Conservation (phyloP, 2,888 invertebrate genomes). For the Carabus problematicus region DNA sequence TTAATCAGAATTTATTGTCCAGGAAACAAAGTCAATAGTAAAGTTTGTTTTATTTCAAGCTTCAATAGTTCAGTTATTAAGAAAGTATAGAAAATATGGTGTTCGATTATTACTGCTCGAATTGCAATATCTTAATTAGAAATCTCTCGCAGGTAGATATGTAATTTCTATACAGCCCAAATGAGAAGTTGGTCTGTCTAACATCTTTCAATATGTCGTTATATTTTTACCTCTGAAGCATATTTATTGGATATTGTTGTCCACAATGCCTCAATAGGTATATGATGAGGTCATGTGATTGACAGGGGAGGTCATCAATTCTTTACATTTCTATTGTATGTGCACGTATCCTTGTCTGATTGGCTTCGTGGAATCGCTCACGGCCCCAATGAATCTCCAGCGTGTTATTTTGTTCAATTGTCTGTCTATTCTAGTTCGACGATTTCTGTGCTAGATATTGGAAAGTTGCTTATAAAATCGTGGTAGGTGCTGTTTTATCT, state of each 20-base stretch:
- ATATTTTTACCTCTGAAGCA: neutral
- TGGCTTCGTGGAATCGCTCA: neutral
- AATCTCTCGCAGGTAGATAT: neutral
- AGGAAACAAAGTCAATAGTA: neutral
- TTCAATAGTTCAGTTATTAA: neutral
- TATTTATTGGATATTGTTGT: neutral
- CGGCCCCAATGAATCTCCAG: slow-evolving; percentile 10
- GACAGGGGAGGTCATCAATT: neutral
- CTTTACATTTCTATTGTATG: too few relatives aligned
- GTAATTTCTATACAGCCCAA: neutral
- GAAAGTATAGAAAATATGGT: neutral
- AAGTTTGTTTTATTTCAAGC: neutral
- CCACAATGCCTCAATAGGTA: neutral
- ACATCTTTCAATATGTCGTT: neutral
- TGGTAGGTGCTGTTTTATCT: too few relatives aligned
- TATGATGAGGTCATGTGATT: slow-evolving; percentile 8
- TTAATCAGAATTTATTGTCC: too few relatives aligned
- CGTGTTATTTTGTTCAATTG: slow-evolving; percentile 31
- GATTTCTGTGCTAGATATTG: slow-evolving; percentile 15
- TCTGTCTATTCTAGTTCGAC: slow-evolving; percentile 32
- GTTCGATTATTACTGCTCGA: slow-evolving; percentile 1
- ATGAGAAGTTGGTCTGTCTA: neutral
- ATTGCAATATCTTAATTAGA: neutral
- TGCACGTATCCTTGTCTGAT: too few relatives aligned
- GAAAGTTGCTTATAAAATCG: slow-evolving; percentile 9